Conservation (phyloP, 2,888 invertebrate species). For the Coelopa pilipes region DNA sequence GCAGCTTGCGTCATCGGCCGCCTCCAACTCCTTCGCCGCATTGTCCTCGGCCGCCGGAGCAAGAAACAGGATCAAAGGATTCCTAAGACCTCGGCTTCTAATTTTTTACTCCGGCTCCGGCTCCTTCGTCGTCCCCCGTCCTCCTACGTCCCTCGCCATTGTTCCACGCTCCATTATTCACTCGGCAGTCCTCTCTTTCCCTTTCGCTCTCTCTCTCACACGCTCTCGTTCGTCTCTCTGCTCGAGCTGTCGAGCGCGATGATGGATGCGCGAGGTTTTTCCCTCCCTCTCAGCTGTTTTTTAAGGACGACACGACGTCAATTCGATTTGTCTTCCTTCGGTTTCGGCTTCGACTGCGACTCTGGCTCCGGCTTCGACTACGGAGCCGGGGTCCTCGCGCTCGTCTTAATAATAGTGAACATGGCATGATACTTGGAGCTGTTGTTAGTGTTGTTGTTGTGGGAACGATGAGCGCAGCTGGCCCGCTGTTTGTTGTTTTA, state of each 20-base stretch:
- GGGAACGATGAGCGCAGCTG: neutral
- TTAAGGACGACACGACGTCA: neutral
- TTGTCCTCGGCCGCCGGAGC: too few relatives aligned
- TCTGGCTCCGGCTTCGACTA: too few relatives aligned
- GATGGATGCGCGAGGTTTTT: conserved; percentile 22
- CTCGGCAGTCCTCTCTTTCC: too few relatives aligned
- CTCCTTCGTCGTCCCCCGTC: conserved; percentile 7
- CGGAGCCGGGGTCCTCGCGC: neutral
- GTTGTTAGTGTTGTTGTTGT: conserved; percentile 16
- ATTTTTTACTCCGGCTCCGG: too few relatives aligned
- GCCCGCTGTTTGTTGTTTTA: neutral
- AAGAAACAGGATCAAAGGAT: too few relatives aligned
- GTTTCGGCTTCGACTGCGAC: neutral
- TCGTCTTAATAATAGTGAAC: neutral
- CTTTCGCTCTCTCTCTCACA: neutral
- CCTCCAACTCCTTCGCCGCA: too few relatives aligned
- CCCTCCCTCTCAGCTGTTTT: neutral
- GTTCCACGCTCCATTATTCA: too few relatives aligned
- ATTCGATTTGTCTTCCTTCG: conserved; percentile 15
- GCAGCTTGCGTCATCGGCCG: too few relatives aligned
- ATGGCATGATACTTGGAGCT: neutral
- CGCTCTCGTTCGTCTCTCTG: neutral
- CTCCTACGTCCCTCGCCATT: conserved; percentile 8
- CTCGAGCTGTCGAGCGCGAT: conserved; percentile 17
- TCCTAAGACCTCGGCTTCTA: too few relatives aligned